phyloP scores from a whole-genome alignment of 2,113 vertebrate species.

The Tragelaphus buxtoni region DNA sequence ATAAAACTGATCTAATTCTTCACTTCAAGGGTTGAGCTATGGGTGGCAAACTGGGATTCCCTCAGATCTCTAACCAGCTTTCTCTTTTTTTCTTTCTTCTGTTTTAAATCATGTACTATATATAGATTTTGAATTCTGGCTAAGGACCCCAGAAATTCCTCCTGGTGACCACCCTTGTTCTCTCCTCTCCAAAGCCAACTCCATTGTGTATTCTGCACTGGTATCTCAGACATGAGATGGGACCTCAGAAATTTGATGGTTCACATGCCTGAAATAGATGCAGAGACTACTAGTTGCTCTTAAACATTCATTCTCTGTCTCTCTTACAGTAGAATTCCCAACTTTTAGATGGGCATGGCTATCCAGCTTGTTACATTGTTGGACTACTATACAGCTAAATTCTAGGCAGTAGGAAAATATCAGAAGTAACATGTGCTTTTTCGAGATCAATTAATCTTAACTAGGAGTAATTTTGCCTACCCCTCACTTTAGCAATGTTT shows the following conservation, averaged over 20 bases:
- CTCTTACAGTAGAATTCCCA: background rate
- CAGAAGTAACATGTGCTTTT: background rate
- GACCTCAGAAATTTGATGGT: background rate
- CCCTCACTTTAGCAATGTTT: background rate
- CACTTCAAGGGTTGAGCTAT: slow-evolving; percentile 60
- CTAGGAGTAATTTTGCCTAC: background rate
- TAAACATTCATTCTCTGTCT: background rate
- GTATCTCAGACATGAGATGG: background rate
- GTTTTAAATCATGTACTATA: slow-evolving; percentile 68
- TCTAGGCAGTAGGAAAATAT: background rate
- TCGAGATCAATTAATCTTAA: background rate
- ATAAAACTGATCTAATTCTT: slow-evolving; percentile 70
- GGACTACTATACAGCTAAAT: background rate
- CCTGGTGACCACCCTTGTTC: background rate
- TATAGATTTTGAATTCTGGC: background rate
- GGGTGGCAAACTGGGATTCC: slow-evolving; percentile 49
- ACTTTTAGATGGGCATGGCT: background rate
- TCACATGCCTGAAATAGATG: background rate
- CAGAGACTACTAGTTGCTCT: background rate
- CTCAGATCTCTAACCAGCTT: slow-evolving; percentile 39
- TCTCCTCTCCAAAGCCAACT: background rate
- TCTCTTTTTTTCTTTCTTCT: background rate
- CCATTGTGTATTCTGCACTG: background rate
- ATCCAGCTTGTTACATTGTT: background rate
- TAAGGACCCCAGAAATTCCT: background rate